phyloP scores from a whole-genome alignment of 1,140 invertebrate species.

The Heliconius himera region DNA sequence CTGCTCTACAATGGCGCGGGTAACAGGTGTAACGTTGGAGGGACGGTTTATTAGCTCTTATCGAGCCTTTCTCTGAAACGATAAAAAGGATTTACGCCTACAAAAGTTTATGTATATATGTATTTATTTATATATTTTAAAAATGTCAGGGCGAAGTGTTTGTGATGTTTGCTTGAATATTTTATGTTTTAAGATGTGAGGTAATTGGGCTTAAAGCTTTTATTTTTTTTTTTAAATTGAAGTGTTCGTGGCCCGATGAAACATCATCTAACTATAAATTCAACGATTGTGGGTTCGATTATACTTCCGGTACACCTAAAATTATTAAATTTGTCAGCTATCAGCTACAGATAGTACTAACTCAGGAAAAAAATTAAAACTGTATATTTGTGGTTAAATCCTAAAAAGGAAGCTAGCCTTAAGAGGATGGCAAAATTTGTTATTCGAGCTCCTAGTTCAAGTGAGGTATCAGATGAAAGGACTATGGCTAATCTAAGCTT shows the following conservation, averaged over 20 bases:
- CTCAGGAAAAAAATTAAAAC: too few relatives aligned
- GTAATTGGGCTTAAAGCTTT: not conserved
- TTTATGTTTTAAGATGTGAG: not conserved
- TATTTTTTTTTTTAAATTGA: not conserved
- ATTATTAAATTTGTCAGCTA: too few relatives aligned
- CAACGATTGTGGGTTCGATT: too few relatives aligned
- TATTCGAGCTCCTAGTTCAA: too few relatives aligned
- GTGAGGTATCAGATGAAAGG: too few relatives aligned
- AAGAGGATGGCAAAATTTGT: too few relatives aligned
- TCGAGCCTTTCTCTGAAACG: slow-evolving; percentile 13
- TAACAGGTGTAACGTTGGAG: slow-evolving; percentile 9
- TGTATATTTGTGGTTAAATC: too few relatives aligned
- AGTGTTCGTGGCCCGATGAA: not conserved
- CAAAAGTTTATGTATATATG: not conserved
- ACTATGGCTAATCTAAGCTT: too few relatives aligned
- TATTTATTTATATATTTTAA: not conserved
- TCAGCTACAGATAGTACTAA: too few relatives aligned
- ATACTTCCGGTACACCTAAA: too few relatives aligned
- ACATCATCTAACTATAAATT: too few relatives aligned
- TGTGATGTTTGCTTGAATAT: not conserved
- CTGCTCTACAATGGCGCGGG: not conserved
- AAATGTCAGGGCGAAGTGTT: not conserved
- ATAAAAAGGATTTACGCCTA: slow-evolving; percentile 17
- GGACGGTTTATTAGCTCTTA: slow-evolving; percentile 20
- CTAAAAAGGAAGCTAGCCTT: too few relatives aligned